Percentiles rank a stretch among this genome's conserved stretches.
Conservation (phyloP, 2,113 vertebrate genomes). For the Trogon melanurus region DNA sequence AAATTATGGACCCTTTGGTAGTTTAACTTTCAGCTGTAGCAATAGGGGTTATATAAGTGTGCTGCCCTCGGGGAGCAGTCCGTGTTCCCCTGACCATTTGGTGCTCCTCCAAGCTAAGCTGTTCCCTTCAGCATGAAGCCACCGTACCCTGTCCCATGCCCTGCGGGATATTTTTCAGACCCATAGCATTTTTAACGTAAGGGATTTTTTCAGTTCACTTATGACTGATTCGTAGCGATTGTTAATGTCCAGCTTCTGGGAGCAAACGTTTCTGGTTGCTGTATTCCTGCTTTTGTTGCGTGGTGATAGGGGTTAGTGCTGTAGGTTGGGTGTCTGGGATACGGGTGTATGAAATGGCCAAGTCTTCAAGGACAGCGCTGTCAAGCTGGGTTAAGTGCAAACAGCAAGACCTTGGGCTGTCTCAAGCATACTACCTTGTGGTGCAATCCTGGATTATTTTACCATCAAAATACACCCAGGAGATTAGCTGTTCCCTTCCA, state of each 20-base stretch:
- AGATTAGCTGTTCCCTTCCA: constrained; percentile 63
- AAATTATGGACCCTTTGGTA: background rate
- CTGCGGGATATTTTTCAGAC: background rate
- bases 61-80: background rate
- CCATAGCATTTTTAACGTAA: fast-evolving
- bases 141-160: background rate
- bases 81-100: background rate
- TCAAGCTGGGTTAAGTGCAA: background rate
- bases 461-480: background rate
- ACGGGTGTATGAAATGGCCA: background rate
- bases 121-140: background rate
- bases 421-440: background rate
- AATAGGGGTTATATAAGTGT: background rate
- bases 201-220: no score
- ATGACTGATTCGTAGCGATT: no score
- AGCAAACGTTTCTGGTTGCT: background rate
- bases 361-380: background rate
- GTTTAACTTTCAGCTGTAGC: background rate
- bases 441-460: constrained; percentile 52
- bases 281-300: fast-evolving
- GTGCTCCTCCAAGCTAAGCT: background rate
- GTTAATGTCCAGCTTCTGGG: background rate
- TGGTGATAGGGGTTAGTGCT: background rate
- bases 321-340: background rate
- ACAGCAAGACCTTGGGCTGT: constrained; percentile 5